These are phyloP conservation scores for Hormiphora californensis DNA, from an alignment of 37 sponge, comb jelly and placozoan species.

Conservation along the genomic window DNA sequence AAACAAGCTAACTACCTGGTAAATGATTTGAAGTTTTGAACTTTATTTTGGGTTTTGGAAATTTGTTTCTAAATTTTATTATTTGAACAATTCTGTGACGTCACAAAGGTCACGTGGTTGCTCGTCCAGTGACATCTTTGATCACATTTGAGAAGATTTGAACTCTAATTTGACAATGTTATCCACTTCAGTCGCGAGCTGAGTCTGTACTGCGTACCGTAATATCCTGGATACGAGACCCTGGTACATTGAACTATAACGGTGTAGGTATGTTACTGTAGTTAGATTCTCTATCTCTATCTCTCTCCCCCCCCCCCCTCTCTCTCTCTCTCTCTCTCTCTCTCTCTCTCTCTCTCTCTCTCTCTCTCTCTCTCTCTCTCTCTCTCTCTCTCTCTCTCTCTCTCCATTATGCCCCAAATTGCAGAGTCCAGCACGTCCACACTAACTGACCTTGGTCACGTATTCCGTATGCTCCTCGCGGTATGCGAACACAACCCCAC, in stretches of 20 bases:
- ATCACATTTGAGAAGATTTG: no score
- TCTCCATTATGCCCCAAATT: no score
- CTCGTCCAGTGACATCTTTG: no score
- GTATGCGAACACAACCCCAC: conserved; percentile 19
- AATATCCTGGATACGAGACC: not conserved
- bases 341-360: not conserved
- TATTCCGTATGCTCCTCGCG: not conserved
- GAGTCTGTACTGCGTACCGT: not conserved
- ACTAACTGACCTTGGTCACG: conserved; percentile 8
- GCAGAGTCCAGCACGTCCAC: not conserved
- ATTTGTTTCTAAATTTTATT: not conserved
- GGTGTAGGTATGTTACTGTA: not conserved
- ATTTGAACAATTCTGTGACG: not conserved
- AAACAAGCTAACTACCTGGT: conserved; percentile 1
- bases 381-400: not conserved
- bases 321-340: not conserved
- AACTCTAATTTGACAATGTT: not conserved
- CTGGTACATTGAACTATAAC: not conserved
- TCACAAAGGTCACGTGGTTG: no score
- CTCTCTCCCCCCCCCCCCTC: not conserved
- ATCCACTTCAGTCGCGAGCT: not conserved
- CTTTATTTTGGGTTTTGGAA: not conserved
- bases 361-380: not conserved
- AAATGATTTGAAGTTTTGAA: not conserved
- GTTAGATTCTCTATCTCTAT: not conserved